phyloP scores from a whole-genome alignment of 2,113 vertebrate species.

The Elaphurus davidianus region DNA sequence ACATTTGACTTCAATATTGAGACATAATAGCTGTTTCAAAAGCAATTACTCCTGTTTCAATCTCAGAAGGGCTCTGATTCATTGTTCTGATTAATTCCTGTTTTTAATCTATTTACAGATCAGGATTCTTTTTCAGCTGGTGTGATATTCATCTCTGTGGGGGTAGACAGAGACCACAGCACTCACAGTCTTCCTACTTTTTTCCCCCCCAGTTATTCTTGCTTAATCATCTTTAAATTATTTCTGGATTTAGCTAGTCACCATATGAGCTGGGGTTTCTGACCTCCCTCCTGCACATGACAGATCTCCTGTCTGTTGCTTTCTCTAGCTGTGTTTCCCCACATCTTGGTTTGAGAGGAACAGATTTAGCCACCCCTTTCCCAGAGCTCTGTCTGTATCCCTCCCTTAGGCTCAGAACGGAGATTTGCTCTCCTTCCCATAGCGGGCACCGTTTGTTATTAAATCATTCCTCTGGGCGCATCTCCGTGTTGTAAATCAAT shows the following conservation, averaged over 20 bases:
- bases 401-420: background rate
- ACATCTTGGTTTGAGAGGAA: background rate
- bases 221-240: conserved; percentile 2
- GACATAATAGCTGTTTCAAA: conserved; percentile 5
- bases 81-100: conserved; percentile 50
- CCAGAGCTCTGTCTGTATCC: background rate
- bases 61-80: conserved; percentile 45
- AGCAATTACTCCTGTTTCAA: background rate
- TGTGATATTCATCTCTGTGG: conserved; percentile 31
- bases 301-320: background rate
- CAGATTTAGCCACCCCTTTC: background rate
- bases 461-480: conserved; percentile 33
- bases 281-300: background rate
- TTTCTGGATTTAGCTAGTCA: conserved; percentile 32
- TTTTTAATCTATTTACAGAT: conserved; percentile 60
- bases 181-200: background rate
- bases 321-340: background rate
- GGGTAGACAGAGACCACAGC: background rate
- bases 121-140: background rate
- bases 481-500: conserved; percentile 33
- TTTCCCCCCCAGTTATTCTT: background rate
- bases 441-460: background rate
- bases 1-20: background rate
- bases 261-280: background rate
- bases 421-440: background rate